Conservation (phyloP, 23 tunicate genomes). For the Diplosoma virens region DNA sequence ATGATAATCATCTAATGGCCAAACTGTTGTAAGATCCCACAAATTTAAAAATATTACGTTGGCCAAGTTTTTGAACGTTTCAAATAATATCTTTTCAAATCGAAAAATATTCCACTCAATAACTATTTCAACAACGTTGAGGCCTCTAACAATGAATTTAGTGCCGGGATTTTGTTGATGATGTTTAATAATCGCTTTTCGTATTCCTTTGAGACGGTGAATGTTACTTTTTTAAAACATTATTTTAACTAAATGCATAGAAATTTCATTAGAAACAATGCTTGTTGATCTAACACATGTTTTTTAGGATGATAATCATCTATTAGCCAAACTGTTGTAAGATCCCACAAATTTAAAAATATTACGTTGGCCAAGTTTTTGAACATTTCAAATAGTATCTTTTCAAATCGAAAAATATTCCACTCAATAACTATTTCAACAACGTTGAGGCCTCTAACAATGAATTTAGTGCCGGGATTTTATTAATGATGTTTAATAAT, state of each 20-base stretch:
- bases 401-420: constrained; percentile 14
- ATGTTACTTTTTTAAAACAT: too few relatives aligned
- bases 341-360: constrained; percentile 39
- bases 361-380: not conserved
- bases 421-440: constrained; percentile 9
- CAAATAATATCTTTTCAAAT: not conserved
- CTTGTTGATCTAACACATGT: not conserved
- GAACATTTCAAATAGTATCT: constrained; percentile 2
- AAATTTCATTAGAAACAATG: not conserved
- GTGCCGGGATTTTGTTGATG: too few relatives aligned
- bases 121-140: too few relatives aligned
- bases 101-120: constrained; percentile 5
- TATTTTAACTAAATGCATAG: not conserved
- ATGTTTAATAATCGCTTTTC: too few relatives aligned
- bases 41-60: constrained; percentile 13
- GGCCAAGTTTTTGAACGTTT: not conserved
- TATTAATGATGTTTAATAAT: not conserved
- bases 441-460: not conserved
- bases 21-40: constrained; percentile 18
- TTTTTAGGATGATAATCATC: not conserved
- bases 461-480: constrained; percentile 6
- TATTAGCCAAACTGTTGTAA: constrained; percentile 19
- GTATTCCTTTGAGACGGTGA: too few relatives aligned
- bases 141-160: too few relatives aligned
- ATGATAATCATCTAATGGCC: constrained; percentile 8